These are phyloP conservation scores for Noctua comes DNA, from an alignment of 2,888 invertebrate genomes.

Conservation along the genomic window DNA sequence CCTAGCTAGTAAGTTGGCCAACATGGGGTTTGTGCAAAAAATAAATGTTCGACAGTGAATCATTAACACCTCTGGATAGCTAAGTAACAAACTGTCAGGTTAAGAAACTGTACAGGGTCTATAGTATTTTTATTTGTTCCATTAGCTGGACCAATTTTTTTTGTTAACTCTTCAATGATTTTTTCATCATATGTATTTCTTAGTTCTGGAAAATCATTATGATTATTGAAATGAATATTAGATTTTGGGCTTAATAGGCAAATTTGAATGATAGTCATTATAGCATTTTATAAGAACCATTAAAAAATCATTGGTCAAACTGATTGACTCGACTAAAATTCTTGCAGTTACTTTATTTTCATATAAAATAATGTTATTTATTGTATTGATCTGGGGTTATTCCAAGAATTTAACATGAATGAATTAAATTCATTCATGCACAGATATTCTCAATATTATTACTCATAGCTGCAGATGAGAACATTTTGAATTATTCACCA, in stretches of 20 bases:
- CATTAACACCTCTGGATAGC: too few species aligned
- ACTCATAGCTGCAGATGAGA: conserved; percentile 28
- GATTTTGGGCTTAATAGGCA: not conserved
- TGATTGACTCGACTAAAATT: not conserved
- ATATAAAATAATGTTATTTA: conserved; percentile 1
- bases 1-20: too few species aligned
- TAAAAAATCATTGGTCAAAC: not conserved
- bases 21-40: too few species aligned
- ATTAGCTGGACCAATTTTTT: not conserved
- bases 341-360: not conserved
- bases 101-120: too few species aligned
- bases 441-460: conserved; percentile 16
- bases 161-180: not conserved
- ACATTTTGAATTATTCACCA: conserved; percentile 42
- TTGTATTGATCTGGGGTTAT: not conserved
- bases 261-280: not conserved
- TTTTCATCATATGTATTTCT: not conserved
- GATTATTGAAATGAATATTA: not conserved
- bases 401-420: conserved; percentile 7
- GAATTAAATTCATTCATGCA: conserved; percentile 20
- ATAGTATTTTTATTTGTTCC: not conserved
- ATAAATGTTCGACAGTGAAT: too few species aligned
- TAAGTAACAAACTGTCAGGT: too few species aligned
- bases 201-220: not conserved
- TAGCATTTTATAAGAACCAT: not conserved